phyloP scores from a whole-genome alignment of 1,140 invertebrate species.

The Ganaspis sp. region DNA sequence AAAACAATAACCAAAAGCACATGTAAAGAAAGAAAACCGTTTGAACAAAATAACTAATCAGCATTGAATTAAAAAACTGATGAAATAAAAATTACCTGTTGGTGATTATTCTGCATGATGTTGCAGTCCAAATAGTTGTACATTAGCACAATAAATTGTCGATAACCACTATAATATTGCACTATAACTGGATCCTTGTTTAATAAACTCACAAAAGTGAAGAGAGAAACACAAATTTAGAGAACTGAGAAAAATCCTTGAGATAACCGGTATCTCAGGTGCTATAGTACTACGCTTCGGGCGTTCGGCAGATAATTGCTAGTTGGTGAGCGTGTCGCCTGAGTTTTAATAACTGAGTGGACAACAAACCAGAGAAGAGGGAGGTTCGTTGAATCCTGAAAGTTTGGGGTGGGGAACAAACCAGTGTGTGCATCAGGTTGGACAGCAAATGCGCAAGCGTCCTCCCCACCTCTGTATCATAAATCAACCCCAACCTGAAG shows the following conservation, averaged over 20 bases:
- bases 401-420: conserved; percentile 51
- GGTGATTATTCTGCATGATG: conserved; percentile 66
- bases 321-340: conserved; percentile 71
- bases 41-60: too few species aligned
- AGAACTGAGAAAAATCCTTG: neutral
- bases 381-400: conserved; percentile 47
- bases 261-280: conserved; percentile 37
- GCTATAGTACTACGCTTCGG: conserved; percentile 53
- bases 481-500: conserved; percentile 65
- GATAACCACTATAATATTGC: neutral
- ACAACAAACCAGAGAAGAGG: conserved; percentile 64
- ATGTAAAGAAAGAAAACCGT: too few species aligned
- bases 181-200: too few species aligned
- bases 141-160: conserved; percentile 5
- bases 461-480: conserved; percentile 62
- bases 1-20: too few species aligned
- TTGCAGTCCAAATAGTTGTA: conserved; percentile 20
- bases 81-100: too few species aligned
- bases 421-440: conserved; percentile 45
- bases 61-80: too few species aligned
- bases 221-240: conserved; percentile 28
- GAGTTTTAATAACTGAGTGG: conserved; percentile 74
- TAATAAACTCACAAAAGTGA: too few species aligned
- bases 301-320: conserved; percentile 72
- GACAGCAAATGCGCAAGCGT: conserved; percentile 59